These are phyloP conservation scores for Tragelaphus eurycerus DNA, from an alignment of 2,797 vertebrate species.

Conservation along the genomic window DNA sequence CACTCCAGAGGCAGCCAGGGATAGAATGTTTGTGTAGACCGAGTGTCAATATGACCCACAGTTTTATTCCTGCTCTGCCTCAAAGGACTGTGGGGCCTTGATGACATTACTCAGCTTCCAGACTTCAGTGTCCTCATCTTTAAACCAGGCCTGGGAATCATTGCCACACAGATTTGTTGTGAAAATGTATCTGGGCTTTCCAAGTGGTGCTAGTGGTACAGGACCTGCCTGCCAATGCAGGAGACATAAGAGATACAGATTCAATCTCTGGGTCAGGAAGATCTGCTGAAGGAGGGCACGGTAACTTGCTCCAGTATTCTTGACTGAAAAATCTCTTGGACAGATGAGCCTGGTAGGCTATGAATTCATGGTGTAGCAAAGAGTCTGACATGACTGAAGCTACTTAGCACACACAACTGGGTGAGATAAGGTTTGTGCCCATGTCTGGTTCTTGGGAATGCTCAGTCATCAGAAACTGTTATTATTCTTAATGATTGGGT, in stretches of 20 bases:
- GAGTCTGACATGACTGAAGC: too few species aligned
- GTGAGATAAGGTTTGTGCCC: background rate
- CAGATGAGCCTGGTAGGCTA: too few species aligned
- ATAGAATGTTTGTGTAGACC: accelerated
- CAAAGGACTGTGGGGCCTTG: background rate
- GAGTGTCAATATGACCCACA: accelerated
- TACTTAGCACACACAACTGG: too few species aligned
- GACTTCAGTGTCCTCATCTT: background rate
- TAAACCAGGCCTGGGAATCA: background rate
- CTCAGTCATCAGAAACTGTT: background rate
- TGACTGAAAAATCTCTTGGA: too few species aligned
- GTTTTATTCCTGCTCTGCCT: background rate
- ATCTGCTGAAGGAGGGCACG: accelerated
- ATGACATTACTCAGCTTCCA: background rate
- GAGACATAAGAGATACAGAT: accelerated
- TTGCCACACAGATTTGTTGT: background rate
- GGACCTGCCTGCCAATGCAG: background rate
- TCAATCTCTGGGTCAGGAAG: too few species aligned
- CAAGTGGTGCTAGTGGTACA: too few species aligned
- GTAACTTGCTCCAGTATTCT: too few species aligned
- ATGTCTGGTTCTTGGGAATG: background rate
- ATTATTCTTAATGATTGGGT: background rate
- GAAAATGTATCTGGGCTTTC: background rate
- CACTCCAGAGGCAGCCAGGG: background rate
- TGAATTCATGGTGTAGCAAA: accelerated